Conservation (phyloP, 2,888 invertebrate species). For the Ichneumon xanthorius region DNA sequence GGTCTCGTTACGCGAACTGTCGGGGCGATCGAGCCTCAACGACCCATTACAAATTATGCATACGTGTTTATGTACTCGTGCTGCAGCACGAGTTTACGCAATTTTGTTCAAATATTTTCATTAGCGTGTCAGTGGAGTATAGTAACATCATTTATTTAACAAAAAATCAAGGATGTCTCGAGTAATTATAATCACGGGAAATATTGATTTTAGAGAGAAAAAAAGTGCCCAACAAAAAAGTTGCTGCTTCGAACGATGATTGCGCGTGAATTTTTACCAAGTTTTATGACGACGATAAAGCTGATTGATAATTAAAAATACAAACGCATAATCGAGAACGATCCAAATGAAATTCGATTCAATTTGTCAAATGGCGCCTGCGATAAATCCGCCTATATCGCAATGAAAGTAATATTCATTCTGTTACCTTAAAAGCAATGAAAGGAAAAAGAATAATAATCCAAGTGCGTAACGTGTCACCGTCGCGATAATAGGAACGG, state of each 20-base stretch:
- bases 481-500: neutral
- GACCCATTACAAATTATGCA: constrained; percentile 4
- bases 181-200: neutral
- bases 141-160: neutral
- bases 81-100: neutral
- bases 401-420: neutral
- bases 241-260: too few relatives aligned
- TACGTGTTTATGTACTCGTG: neutral
- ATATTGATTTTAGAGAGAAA: too few relatives aligned
- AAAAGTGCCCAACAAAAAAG: too few relatives aligned
- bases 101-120: neutral
- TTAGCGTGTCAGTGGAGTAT: neutral
- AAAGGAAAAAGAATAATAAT: neutral
- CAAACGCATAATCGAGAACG: neutral
- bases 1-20: constrained; percentile 42
- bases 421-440: neutral
- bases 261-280: too few relatives aligned
- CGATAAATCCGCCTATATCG: neutral
- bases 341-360: neutral
- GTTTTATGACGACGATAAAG: neutral
- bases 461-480: neutral
- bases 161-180: neutral
- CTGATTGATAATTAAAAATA: neutral
- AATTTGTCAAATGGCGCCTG: neutral
- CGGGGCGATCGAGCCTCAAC: constrained; percentile 14